These are phyloP conservation scores for Polydesmus complanatus DNA, from an alignment of 2,888 invertebrate species.

Conservation along the genomic window DNA sequence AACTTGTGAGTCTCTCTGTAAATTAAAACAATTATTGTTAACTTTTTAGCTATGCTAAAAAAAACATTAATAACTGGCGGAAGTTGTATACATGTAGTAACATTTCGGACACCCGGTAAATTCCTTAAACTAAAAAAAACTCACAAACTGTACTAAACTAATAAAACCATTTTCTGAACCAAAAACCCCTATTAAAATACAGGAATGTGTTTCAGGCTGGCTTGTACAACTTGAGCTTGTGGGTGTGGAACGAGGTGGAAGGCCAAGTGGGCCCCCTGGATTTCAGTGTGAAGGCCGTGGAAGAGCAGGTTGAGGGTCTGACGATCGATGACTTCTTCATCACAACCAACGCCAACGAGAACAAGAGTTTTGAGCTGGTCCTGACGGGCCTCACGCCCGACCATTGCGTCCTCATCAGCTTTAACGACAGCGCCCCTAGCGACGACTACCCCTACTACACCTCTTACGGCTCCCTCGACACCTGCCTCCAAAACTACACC, in stretches of 20 bases:
- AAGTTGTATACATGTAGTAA: too few species aligned
- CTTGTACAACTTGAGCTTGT: conserved; percentile 5
- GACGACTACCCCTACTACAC: neutral
- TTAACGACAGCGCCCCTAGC: neutral
- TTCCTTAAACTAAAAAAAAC: too few species aligned
- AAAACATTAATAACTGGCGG: too few species aligned
- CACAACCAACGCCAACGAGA: conserved; percentile 11
- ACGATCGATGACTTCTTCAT: conserved; percentile 12
- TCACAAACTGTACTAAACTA: too few species aligned
- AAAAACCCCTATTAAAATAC: too few species aligned
- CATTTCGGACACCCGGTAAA: too few species aligned
- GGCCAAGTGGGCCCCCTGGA: conserved; percentile 4
- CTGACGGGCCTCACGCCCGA: conserved; percentile 5
- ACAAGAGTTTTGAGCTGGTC: conserved; percentile 9
- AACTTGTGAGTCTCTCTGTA: too few species aligned
- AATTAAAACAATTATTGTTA: too few species aligned
- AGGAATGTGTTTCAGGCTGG: too few species aligned
- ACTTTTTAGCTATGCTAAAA: too few species aligned
- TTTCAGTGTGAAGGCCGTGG: neutral
- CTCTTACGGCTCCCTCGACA: conserved; percentile 7
- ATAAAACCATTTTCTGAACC: too few species aligned
- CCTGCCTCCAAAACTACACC: conserved; percentile 10
- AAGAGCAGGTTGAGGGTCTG: neutral
- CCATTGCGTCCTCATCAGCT: conserved; percentile 5
- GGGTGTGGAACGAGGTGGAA: conserved; percentile 12